Evolutionary conservation across 2,888 invertebrate species (phyloP).

Genomic region (Xanthostigma xanthostigma): DNA sequence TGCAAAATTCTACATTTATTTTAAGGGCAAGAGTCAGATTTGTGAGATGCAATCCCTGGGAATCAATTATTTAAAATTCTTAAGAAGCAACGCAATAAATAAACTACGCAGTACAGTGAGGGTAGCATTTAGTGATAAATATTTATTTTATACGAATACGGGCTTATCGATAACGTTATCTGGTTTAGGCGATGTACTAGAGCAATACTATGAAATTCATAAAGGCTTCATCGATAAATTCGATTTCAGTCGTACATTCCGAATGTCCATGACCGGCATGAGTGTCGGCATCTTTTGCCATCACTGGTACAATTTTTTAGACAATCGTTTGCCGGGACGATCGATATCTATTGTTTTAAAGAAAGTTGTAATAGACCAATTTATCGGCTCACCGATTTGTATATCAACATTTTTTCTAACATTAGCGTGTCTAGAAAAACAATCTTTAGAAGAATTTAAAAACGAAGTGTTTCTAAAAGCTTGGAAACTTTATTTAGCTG

Average conservation of each 20-base stretch:
- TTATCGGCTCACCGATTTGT: constrained; percentile 67
- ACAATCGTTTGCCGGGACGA: constrained; percentile 53
- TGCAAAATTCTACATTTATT: constrained; percentile 6
- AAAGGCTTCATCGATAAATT: constrained; percentile 37
- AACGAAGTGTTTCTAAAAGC: constrained; percentile 60
- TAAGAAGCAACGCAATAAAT: not conserved
- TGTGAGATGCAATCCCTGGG: constrained; percentile 1
- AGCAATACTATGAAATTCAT: constrained; percentile 63
- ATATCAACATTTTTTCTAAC: constrained; percentile 66
- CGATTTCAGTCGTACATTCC: constrained; percentile 45
- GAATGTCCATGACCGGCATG: constrained; percentile 66
- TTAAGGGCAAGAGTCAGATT: no score
- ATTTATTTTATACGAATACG: constrained; percentile 66
- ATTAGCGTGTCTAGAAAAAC: constrained; percentile 54
- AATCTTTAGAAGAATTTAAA: constrained; percentile 41
- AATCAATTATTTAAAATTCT: not conserved
- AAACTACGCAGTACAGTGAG: constrained; percentile 21
- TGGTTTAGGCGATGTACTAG: constrained; percentile 61
- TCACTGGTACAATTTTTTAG: constrained; percentile 71
- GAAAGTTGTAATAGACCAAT: constrained; percentile 71
- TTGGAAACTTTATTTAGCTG: constrained; percentile 63
- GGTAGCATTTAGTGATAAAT: constrained; percentile 43
- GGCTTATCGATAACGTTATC: constrained; percentile 61
- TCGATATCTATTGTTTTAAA: constrained; percentile 47
- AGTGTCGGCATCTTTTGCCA: constrained; percentile 70